Evolutionary conservation across 2,797 vertebrate genomes (phyloP).

Genomic region (Coracias cyanogaster): DNA sequence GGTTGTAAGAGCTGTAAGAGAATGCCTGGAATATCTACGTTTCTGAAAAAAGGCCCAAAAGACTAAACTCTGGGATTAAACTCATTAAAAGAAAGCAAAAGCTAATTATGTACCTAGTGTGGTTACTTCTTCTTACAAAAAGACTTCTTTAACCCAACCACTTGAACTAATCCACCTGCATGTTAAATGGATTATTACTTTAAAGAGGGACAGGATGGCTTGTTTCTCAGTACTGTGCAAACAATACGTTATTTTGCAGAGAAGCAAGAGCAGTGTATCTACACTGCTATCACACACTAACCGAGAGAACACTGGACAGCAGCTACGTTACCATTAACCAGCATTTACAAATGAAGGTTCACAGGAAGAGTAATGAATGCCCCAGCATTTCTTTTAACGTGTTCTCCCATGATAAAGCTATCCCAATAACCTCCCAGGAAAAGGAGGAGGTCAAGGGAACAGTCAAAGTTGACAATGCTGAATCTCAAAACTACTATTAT

Average conservation of each 20-base stretch:
- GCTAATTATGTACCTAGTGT: neutral
- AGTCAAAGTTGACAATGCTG: constrained; percentile 30
- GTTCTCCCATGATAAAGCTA: constrained; percentile 3
- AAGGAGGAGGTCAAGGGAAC: constrained; percentile 37
- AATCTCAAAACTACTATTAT: constrained; percentile 32
- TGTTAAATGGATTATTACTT: neutral
- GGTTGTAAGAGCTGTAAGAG: neutral
- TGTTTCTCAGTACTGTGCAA: neutral
- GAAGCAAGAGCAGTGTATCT: neutral
- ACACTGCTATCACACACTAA: neutral
- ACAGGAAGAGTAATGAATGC: constrained; percentile 25
- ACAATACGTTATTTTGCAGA: neutral
- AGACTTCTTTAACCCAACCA: neutral
- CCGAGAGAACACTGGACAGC: neutral
- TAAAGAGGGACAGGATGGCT: neutral
- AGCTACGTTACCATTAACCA: constrained; percentile 28
- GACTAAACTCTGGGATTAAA: neutral
- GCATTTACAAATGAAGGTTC: constrained; percentile 39
- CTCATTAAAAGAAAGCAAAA: neutral
- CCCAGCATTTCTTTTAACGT: neutral
- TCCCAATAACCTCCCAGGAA: constrained; percentile 17
- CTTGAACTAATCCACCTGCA: neutral
- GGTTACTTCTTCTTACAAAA: neutral
- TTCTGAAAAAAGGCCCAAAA: neutral
- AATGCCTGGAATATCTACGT: neutral